These are phyloP conservation scores for Halcyon malimbica DNA, from an alignment of 2,113 vertebrate genomes.

Conservation along the genomic window DNA sequence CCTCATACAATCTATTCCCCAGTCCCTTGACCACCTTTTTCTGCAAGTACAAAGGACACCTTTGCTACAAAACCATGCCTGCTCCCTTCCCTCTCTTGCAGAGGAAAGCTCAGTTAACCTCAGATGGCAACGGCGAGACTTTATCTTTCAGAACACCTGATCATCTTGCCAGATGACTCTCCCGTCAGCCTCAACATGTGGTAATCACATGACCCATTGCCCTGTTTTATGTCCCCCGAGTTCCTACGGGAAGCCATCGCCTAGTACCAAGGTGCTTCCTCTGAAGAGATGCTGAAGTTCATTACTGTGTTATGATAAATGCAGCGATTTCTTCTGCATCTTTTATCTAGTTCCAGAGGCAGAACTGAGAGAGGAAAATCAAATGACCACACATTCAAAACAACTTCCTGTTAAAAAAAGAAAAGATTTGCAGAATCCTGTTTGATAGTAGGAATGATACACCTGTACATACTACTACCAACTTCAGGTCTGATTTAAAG, in stretches of 20 bases:
- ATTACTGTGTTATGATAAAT: not conserved
- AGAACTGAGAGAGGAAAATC: not conserved
- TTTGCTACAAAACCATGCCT: not conserved
- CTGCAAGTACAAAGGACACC: not conserved
- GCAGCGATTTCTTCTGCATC: not conserved
- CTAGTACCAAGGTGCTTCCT: not conserved
- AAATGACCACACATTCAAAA: not conserved
- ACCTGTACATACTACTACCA: not conserved
- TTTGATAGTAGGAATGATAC: not conserved
- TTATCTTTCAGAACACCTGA: not conserved
- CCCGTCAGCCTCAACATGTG: not conserved
- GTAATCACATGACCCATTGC: not conserved
- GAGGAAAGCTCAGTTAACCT: not conserved
- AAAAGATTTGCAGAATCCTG: not conserved
- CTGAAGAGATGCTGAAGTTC: not conserved
- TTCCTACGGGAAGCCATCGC: rapidly evolving
- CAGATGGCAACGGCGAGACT: not conserved
- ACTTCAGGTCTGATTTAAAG: not conserved
- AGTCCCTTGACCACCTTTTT: not conserved
- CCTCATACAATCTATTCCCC: no score
- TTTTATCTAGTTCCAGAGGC: not conserved
- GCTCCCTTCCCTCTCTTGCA: not conserved
- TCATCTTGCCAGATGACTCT: not conserved
- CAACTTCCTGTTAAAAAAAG: not conserved
- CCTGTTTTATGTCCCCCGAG: not conserved